Evolutionary conservation across 2,797 vertebrate genomes (phyloP).

Genomic region (Myripristis murdjan): DNA sequence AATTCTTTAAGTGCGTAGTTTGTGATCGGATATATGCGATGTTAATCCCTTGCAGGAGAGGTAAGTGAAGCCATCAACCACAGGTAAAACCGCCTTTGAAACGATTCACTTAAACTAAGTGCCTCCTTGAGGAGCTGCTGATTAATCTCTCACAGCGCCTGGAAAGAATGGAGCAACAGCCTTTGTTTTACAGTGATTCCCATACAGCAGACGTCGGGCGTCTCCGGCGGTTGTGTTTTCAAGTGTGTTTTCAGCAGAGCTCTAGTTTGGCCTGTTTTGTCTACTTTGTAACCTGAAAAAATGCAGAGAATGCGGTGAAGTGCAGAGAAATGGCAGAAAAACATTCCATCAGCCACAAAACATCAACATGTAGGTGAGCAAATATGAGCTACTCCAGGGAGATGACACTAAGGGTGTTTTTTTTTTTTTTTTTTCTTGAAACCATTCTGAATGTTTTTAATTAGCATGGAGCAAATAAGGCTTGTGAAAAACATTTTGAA

Average conservation of each 20-base stretch:
- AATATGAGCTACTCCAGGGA: background rate
- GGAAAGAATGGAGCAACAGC: too few relatives aligned
- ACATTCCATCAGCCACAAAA: background rate
- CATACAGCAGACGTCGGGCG: background rate
- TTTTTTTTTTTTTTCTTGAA: too few relatives aligned
- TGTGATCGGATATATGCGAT: too few relatives aligned
- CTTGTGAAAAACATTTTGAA: background rate
- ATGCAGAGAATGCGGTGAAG: conserved; percentile 36
- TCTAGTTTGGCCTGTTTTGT: conserved; percentile 19
- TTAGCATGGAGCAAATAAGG: background rate
- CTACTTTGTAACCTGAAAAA: conserved; percentile 25
- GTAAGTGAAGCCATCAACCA: too few relatives aligned
- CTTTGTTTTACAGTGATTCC: background rate
- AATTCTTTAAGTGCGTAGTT: too few relatives aligned
- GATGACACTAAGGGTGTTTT: background rate
- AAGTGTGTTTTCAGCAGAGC: background rate
- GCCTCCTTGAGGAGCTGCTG: too few relatives aligned
- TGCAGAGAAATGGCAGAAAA: background rate
- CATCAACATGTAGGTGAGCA: conserved; percentile 4
- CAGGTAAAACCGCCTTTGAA: too few relatives aligned
- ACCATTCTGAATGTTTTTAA: background rate
- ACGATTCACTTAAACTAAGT: too few relatives aligned
- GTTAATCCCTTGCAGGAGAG: too few relatives aligned
- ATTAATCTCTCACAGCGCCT: too few relatives aligned
- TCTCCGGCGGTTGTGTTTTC: background rate